A percentile compares a stretch with the other conserved stretches of the same genome.
Evolutionary conservation across 1,140 invertebrate species (phyloP).

Genomic region (Brachystomella parvula): DNA sequence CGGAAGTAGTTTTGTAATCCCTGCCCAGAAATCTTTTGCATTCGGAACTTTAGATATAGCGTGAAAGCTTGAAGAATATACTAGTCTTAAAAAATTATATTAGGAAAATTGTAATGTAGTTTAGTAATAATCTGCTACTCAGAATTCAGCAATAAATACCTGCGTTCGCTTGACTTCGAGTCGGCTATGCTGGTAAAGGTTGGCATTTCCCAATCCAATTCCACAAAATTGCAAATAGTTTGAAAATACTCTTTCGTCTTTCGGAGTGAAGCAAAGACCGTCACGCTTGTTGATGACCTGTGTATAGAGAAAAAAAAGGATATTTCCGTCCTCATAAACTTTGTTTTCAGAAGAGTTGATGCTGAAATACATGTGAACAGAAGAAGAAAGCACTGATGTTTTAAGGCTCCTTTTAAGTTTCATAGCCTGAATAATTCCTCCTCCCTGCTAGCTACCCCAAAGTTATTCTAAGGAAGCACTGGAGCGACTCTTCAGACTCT

Average conservation of each 20-base stretch:
- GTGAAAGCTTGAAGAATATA: too few species aligned
- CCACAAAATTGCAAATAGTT: conserved; percentile 93
- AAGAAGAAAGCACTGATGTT: neutral
- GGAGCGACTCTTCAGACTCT: neutral
- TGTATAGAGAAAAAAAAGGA: conserved; percentile 14
- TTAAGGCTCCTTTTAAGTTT: neutral
- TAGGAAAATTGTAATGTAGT: too few species aligned
- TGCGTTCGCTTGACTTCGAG: conserved; percentile 91
- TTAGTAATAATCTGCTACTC: too few species aligned
- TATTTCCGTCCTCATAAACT: neutral
- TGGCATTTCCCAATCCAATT: conserved; percentile 83
- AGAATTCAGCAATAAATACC: too few species aligned
- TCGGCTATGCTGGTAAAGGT: conserved; percentile 81
- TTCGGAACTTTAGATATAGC: too few species aligned
- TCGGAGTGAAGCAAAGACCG: conserved; percentile 65
- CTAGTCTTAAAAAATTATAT: too few species aligned
- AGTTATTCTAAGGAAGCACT: too few species aligned
- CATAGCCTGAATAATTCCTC: neutral
- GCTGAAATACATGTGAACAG: too few species aligned
- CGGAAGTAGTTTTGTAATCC: too few species aligned
- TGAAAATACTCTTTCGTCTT: conserved; percentile 84
- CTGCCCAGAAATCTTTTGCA: too few species aligned
- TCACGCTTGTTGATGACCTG: conserved; percentile 89
- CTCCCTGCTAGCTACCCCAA: too few species aligned
- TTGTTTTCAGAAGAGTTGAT: too few species aligned